Conservation (phyloP, 2,797 vertebrate species). For the Tenualosa thibaudeaui region DNA sequence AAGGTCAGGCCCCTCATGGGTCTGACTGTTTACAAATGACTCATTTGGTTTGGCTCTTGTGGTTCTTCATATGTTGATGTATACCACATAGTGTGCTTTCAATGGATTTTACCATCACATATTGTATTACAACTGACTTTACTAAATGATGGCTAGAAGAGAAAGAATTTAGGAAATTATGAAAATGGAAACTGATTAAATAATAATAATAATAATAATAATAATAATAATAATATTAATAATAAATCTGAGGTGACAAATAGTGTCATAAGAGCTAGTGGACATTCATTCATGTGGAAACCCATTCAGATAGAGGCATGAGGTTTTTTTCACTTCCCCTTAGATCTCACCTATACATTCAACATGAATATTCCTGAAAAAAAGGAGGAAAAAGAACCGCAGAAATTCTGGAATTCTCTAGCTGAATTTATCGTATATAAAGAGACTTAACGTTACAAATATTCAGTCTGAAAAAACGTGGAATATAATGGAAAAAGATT, state of each 20-base stretch:
- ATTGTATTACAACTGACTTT: neutral
- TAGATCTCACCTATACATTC: slow-evolving; percentile 41
- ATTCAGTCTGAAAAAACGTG: slow-evolving; percentile 35
- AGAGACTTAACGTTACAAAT: slow-evolving; percentile 7
- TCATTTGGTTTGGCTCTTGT: slow-evolving; percentile 21
- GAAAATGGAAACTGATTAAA: neutral
- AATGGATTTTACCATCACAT: neutral
- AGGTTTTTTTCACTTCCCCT: slow-evolving; percentile 23
- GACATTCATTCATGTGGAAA: slow-evolving; percentile 9
- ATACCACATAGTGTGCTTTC: neutral
- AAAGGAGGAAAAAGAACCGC: neutral
- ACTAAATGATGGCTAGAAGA: neutral
- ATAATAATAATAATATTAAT: neutral
- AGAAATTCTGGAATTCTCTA: neutral
- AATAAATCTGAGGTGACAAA: neutral
- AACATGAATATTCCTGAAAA: slow-evolving; percentile 36
- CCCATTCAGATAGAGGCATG: neutral
- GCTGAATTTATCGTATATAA: neutral
- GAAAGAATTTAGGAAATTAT: neutral
- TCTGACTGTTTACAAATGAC: neutral
- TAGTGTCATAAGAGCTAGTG: neutral
- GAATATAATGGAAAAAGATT: slow-evolving; percentile 52
- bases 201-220: neutral
- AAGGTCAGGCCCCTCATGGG: neutral
- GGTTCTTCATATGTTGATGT: neutral